A percentile compares a stretch with the other conserved stretches of the same genome.
phyloP scores from a whole-genome alignment of 1,140 invertebrate genomes.

The Cotesia glomerata region DNA sequence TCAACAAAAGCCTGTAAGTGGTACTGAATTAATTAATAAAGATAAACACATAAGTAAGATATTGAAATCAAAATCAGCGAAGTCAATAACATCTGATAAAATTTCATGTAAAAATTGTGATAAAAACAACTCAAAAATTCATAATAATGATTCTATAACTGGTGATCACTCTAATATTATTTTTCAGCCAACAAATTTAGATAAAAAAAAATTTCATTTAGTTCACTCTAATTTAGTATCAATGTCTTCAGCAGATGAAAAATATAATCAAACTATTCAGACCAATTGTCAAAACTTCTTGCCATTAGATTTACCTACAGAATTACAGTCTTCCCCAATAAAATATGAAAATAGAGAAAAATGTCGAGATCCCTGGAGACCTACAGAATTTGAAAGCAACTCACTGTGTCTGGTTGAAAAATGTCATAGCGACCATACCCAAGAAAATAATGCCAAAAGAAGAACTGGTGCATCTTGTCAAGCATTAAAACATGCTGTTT shows the following conservation, averaged over 20 bases:
- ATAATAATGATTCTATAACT: not conserved
- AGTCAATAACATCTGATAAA: constrained; percentile 13
- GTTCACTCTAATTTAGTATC: constrained; percentile 17
- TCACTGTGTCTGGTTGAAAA: constrained; percentile 4
- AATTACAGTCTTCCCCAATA: constrained; percentile 53
- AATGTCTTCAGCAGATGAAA: constrained; percentile 21
- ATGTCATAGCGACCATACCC: constrained; percentile 3
- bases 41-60: constrained; percentile 12
- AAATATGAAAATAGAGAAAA: constrained; percentile 60
- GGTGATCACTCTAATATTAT: not conserved
- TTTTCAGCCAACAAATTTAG: not conserved
- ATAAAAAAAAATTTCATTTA: constrained; percentile 5
- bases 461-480: constrained; percentile 82
- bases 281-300: constrained; percentile 24
- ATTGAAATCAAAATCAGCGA: constrained; percentile 20
- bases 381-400: constrained; percentile 54
- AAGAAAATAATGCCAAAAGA: constrained; percentile 40
- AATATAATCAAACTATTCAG: constrained; percentile 20
- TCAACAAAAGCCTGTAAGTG: not conserved
- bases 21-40: constrained; percentile 26
- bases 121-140: not conserved
- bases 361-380: constrained; percentile 56
- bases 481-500: constrained; percentile 86
- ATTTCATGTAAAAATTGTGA: not conserved
- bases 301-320: constrained; percentile 54